Evolutionary conservation across 2,888 invertebrate genomes (phyloP).

Genomic region (Nephrocerus scutellatus): DNA sequence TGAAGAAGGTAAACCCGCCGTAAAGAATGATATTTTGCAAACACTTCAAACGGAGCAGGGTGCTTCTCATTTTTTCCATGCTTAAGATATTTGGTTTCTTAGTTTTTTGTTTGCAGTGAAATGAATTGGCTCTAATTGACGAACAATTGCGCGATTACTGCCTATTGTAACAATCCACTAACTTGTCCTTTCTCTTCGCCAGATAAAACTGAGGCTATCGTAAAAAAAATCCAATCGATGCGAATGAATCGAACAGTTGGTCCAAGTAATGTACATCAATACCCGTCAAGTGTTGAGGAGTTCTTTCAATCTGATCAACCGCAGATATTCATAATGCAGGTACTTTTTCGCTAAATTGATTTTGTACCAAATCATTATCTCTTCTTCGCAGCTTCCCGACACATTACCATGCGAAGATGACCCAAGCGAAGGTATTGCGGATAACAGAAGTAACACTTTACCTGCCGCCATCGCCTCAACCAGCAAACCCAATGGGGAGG

Average conservation of each 20-base stretch:
- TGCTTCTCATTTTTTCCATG: no score
- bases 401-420: conserved; percentile 30
- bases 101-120: no score
- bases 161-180: no score
- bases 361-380: not conserved
- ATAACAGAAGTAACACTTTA: no score
- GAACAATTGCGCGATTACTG: no score
- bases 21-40: not conserved
- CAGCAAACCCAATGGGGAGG: no score
- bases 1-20: conserved; percentile 8
- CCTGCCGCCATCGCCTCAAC: no score
- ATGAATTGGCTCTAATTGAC: no score
- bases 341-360: conserved; percentile 17
- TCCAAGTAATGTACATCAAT: conserved; percentile 21
- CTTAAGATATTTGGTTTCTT: no score
- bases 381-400: conserved; percentile 37
- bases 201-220: conserved; percentile 23
- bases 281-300: conserved; percentile 35
- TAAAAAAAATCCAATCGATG: conserved; percentile 31
- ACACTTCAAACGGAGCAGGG: no score
- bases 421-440: conserved; percentile 26
- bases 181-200: not conserved
- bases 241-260: conserved; percentile 25
- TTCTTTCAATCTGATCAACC: conserved; percentile 34
- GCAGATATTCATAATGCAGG: conserved; percentile 43